Evolutionary conservation across 2,888 invertebrate genomes (phyloP).

Genomic region (Brenthis ino): DNA sequence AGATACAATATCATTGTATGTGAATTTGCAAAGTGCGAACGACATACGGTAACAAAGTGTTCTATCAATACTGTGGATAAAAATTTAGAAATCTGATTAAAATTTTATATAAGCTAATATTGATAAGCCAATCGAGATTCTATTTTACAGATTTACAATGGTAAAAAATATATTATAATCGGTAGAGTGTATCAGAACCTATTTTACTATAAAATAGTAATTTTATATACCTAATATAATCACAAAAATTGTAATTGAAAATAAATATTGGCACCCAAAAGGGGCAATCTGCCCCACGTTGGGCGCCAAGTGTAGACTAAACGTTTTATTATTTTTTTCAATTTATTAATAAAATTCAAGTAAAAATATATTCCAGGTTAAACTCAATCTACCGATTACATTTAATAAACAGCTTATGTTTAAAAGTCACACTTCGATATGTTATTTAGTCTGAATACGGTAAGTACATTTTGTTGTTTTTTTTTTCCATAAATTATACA

Average conservation of each 20-base stretch:
- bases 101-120: conserved; percentile 25
- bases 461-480: conserved; percentile 20
- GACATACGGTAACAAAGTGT: conserved; percentile 44
- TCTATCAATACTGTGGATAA: conserved; percentile 27
- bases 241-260: background rate
- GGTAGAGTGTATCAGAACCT: conserved; percentile 10
- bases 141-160: conserved; percentile 23
- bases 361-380: background rate
- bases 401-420: conserved; percentile 16
- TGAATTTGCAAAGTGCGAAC: conserved; percentile 73
- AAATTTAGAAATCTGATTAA: conserved; percentile 22
- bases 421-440: conserved; percentile 27
- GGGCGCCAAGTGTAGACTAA: conserved; percentile 15
- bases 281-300: conserved; percentile 14
- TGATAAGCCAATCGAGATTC: conserved; percentile 23
- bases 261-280: conserved; percentile 16
- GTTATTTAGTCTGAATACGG: conserved; percentile 19
- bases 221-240: too few relatives aligned
- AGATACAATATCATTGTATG: conserved; percentile 63
- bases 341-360: background rate
- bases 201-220: background rate
- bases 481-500: conserved; percentile 19
- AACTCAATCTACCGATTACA: conserved; percentile 28
- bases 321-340: background rate
- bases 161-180: conserved; percentile 24